Conservation (phyloP, 2,113 vertebrate species). For the Sula dactylatra region DNA sequence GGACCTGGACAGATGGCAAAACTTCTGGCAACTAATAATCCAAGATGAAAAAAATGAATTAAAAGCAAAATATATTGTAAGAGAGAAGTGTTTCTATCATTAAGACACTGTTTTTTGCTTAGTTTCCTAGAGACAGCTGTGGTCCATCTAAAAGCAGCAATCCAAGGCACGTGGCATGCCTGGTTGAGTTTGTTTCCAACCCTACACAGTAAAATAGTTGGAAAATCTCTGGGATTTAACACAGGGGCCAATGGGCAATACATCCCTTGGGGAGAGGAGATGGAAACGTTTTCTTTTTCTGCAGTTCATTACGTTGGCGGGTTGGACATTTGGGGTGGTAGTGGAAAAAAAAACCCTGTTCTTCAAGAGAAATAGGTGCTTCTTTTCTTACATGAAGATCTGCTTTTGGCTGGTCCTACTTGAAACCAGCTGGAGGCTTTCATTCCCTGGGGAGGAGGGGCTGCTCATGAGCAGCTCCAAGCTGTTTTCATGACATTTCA, state of each 20-base stretch:
- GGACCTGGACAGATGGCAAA: conserved; percentile 13
- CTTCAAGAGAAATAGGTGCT: not conserved
- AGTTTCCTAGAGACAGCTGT: conserved; percentile 1
- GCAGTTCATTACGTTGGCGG: not conserved
- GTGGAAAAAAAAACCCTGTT: not conserved
- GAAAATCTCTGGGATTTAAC: not conserved
- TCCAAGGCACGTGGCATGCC: not conserved
- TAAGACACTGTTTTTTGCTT: not conserved
- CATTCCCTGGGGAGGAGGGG: not conserved
- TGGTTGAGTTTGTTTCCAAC: not conserved
- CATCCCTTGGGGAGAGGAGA: not conserved
- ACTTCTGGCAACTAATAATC: conserved; percentile 28
- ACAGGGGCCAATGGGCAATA: not conserved
- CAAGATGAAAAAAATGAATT: not conserved
- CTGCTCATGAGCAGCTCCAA: not conserved
- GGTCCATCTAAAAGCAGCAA: not conserved
- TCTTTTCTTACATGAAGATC: not conserved
- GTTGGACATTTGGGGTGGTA: not conserved
- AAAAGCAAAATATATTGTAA: not conserved
- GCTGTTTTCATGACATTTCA: not conserved
- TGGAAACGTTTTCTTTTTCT: not conserved
- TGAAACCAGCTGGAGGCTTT: not conserved
- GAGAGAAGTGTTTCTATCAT: no score
- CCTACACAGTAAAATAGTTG: not conserved
- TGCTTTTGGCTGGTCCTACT: not conserved